A percentile compares a stretch with the other conserved stretches of the same genome.
Evolutionary conservation across 1,140 invertebrate genomes (phyloP).

Genomic region (Oreohelix idahoensis): DNA sequence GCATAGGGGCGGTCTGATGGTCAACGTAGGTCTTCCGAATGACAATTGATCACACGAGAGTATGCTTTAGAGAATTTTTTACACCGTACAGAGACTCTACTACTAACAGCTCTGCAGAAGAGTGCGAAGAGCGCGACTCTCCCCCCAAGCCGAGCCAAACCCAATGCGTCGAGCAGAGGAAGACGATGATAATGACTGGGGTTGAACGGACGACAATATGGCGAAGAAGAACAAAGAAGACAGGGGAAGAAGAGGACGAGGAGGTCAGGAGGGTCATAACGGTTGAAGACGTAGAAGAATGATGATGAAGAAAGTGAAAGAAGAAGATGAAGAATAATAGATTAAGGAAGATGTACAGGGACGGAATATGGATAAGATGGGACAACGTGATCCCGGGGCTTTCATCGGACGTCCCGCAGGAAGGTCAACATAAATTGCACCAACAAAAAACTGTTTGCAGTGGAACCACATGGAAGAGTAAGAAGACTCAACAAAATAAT

Average conservation of each 20-base stretch:
- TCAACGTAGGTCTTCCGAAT: not conserved
- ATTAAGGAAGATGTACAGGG: not conserved
- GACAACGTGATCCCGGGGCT: no score
- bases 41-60: not conserved
- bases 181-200: not conserved
- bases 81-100: not conserved
- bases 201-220: not conserved
- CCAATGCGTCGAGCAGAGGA: no score
- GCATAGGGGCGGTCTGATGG: not conserved
- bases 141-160: no score
- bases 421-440: not conserved
- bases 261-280: conserved; percentile 11
- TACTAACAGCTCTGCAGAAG: not conserved
- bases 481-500: not conserved
- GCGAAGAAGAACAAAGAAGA: not conserved
- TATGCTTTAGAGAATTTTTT: not conserved
- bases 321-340: conserved; percentile 23
- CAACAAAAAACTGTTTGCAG: not conserved
- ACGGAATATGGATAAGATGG: no score
- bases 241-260: conserved; percentile 5
- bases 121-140: conserved; percentile 27
- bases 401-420: no score
- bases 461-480: not conserved
- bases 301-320: no score
- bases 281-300: conserved; percentile 26